phyloP scores from a whole-genome alignment of 2,888 invertebrate species.

The Fissipunctia ypsillon region DNA sequence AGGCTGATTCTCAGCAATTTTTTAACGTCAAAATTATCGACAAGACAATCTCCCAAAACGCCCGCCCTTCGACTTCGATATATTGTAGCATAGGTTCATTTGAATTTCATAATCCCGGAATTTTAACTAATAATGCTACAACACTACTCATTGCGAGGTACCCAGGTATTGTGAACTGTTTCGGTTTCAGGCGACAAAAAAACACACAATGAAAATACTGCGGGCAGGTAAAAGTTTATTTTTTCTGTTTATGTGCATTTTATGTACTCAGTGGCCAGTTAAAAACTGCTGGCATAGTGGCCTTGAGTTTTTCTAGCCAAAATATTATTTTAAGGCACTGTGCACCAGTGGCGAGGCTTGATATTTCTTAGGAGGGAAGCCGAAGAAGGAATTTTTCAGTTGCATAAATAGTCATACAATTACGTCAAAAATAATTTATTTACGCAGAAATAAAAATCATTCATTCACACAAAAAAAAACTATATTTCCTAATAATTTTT shows the following conservation, averaged over 20 bases:
- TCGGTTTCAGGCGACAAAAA: slow-evolving; percentile 34
- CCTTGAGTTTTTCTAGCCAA: neutral
- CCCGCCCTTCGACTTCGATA: no score
- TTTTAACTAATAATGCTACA: slow-evolving; percentile 12
- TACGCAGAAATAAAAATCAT: no score
- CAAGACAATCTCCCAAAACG: no score
- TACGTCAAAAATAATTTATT: no score
- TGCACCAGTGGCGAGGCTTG: no score
- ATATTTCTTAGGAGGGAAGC: no score
- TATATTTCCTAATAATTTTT: no score
- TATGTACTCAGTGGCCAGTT: neutral
- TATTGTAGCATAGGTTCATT: neutral
- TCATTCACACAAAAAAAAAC: no score
- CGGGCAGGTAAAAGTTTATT: neutral
- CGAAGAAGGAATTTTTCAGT: no score
- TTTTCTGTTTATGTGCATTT: slow-evolving; percentile 12
- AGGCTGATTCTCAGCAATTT: no score
- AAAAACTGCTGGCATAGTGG: neutral
- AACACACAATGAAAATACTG: slow-evolving; percentile 13
- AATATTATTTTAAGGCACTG: neutral
- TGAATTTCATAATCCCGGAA: slow-evolving; percentile 18
- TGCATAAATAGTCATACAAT: no score
- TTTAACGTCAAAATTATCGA: no score
- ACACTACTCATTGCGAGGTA: slow-evolving; percentile 29
- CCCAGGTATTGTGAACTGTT: slow-evolving; percentile 27